Conservation (phyloP, 2,113 vertebrate species). For the Prochilodus magdalenae region DNA sequence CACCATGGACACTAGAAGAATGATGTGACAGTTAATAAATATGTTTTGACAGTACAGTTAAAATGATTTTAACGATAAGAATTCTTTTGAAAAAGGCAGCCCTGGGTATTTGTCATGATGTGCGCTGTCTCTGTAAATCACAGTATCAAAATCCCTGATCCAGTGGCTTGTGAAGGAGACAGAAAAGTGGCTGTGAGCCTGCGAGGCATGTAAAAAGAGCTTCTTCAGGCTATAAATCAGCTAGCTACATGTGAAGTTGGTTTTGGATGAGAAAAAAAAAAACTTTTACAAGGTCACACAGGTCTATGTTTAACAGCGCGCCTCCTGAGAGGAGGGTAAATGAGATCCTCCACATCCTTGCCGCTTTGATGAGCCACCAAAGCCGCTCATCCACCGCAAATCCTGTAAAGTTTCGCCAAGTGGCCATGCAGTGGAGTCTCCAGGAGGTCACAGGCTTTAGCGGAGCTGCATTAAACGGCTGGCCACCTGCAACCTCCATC, state of each 20-base stretch:
- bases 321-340: neutral
- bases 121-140: neutral
- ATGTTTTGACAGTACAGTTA: neutral
- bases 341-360: neutral
- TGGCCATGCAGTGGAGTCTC: neutral
- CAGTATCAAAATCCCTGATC: neutral
- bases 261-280: neutral
- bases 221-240: neutral
- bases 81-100: neutral
- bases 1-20: neutral
- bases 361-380: neutral
- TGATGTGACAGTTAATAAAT: neutral
- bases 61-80: neutral
- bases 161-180: neutral
- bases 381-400: conserved; percentile 1
- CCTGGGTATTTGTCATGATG: neutral
- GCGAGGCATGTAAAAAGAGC: no score
- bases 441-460: conserved; percentile 1
- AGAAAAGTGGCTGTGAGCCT: neutral
- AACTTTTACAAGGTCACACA: neutral
- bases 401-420: conserved; percentile 2
- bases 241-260: neutral
- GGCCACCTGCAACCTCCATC: conserved; percentile 1
- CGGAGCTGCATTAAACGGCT: neutral
- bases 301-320: neutral